Evolutionary conservation across 2,888 invertebrate species (phyloP).

Genomic region (Pollenia amentaria): DNA sequence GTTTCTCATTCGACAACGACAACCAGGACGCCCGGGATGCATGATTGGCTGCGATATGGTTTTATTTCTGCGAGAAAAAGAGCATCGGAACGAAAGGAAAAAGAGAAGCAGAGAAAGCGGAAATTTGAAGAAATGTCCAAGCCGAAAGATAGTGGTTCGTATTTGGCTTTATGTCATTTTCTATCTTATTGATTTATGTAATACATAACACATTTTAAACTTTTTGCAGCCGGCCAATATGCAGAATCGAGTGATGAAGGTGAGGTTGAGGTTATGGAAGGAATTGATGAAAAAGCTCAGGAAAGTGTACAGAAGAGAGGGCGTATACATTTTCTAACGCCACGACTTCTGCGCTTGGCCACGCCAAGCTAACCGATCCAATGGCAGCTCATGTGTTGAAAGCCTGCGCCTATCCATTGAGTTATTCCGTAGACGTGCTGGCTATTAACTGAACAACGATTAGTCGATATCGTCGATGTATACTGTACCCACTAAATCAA

Average conservation of each 20-base stretch:
- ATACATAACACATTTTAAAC: background rate
- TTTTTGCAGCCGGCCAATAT: constrained; percentile 2
- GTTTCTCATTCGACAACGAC: constrained; percentile 31
- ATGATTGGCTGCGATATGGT: constrained; percentile 26
- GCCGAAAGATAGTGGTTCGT: constrained; percentile 26
- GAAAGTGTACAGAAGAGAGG: constrained; percentile 24
- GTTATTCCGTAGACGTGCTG: constrained; percentile 24
- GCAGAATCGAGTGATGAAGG: constrained; percentile 16
- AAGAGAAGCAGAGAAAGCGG: constrained; percentile 8
- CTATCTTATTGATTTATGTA: constrained; percentile 14
- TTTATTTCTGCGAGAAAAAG: constrained; percentile 21
- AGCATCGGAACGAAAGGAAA: background rate
- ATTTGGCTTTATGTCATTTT: constrained; percentile 30
- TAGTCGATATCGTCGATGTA: constrained; percentile 32
- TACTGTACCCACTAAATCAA: no score
- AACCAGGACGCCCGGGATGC: constrained; percentile 26
- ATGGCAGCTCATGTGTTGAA: background rate
- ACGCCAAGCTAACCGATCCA: no score
- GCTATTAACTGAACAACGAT: constrained; percentile 34
- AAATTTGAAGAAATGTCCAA: constrained; percentile 28
- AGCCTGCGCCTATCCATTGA: constrained; percentile 26
- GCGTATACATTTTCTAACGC: constrained; percentile 26
- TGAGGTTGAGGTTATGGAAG: constrained; percentile 11
- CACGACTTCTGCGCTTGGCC: constrained; percentile 31
- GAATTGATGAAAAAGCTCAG: constrained; percentile 24